phyloP scores from a whole-genome alignment of 1,140 invertebrate genomes.

The Meloidogyne floridensis region DNA sequence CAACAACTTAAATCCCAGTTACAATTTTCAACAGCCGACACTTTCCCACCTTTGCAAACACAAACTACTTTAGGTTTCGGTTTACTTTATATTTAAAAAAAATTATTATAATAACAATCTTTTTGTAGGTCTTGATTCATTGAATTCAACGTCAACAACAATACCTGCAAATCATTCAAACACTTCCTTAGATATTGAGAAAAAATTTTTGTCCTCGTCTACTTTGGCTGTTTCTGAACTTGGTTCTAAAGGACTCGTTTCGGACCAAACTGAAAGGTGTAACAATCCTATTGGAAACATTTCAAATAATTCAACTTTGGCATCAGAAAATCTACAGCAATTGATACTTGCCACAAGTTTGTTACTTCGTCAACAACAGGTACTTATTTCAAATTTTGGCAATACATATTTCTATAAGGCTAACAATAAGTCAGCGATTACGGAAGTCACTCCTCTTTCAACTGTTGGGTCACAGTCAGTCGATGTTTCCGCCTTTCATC shows the following conservation, averaged over 20 bases:
- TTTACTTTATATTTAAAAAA: not conserved
- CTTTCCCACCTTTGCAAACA: not conserved
- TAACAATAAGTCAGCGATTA: not conserved
- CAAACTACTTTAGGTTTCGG: not conserved
- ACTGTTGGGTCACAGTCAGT: not conserved
- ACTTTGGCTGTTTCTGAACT: not conserved
- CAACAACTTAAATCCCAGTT: not conserved
- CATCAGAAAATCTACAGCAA: not conserved
- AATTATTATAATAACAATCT: no score
- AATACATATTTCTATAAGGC: not conserved
- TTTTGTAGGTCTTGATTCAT: no score
- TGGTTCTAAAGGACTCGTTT: not conserved
- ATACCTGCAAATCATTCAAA: not conserved
- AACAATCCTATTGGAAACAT: no score
- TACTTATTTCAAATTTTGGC: not conserved
- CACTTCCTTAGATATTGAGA: not conserved
- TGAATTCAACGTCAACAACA: no score
- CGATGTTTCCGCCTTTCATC: not conserved
- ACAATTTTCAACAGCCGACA: not conserved
- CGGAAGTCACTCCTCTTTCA: not conserved
- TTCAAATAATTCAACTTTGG: not conserved
- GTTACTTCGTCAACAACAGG: slow-evolving; percentile 1
- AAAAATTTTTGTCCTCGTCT: not conserved
- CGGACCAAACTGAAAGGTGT: not conserved
- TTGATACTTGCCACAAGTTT: not conserved